A percentile compares a stretch with the other conserved stretches of the same genome.
phyloP scores from a whole-genome alignment of 2,113 vertebrate species.

The Carettochelys insculpta region DNA sequence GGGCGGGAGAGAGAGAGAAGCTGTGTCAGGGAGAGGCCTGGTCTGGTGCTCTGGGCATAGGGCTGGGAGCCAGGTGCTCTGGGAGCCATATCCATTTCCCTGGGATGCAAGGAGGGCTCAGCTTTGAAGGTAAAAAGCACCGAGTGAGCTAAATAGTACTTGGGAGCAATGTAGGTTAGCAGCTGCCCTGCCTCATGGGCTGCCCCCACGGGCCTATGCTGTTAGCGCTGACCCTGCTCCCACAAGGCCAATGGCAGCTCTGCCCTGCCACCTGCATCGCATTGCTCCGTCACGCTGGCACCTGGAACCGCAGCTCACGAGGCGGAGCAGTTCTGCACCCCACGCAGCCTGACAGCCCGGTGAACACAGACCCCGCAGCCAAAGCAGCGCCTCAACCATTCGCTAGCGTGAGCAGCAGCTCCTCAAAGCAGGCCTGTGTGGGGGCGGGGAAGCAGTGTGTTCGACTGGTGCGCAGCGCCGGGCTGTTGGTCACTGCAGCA shows the following conservation, averaged over 20 bases:
- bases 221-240: fast-evolving
- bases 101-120: neutral
- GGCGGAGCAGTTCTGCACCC: neutral
- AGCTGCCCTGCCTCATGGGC: neutral
- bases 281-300: neutral
- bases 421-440: neutral
- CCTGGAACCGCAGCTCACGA: no score
- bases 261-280: neutral
- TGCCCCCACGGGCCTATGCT: neutral
- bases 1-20: neutral
- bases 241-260: fast-evolving
- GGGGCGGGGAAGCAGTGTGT: neutral
- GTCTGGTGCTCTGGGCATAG: fast-evolving
- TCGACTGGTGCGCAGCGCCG: neutral
- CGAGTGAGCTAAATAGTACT: neutral
- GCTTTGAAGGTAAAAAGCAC: neutral
- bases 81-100: neutral
- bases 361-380: neutral
- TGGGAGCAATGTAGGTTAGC: neutral
- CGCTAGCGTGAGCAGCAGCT: neutral
- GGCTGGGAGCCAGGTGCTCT: neutral
- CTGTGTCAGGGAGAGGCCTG: fast-evolving
- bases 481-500: neutral
- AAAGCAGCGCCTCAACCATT: neutral
- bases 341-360: neutral